Base-by-base conservation (phyloP, 2,797 vertebrate species). In the Mus spretus region DNA sequence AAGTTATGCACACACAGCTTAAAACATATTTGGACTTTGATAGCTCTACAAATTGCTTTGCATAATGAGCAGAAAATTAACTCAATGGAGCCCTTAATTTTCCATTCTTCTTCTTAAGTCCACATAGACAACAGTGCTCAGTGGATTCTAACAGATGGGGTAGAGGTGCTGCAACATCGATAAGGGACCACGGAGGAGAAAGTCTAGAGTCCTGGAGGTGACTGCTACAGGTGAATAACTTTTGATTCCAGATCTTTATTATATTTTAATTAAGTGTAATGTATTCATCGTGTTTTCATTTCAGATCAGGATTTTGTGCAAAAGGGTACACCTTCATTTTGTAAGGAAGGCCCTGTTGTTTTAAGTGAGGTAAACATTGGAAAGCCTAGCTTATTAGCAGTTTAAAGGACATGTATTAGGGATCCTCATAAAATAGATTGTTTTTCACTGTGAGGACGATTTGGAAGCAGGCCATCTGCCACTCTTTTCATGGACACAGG, bases 381-480 rank as follows among this genome's bases (percentile, higher is more conserved):
- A 97, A 86, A 89, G 0, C 22, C 93, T 28, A 74, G 53, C 12
- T 78, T 87, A 37, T 67, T 93, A 84, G 22, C 0, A 81, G 89
- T 96, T 92, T 97, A 97, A 84, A 85, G 80, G 86, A 59, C 93
- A 96, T 91, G 83, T 97, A 98, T 98, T 96, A 95, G 57, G 70
- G 83, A 96, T 80, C 63, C 82, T 89, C 94, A 90, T 90, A 94
- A 97, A 90, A 94, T 44, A 75, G 37, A n/a, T 95, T 61, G 53
- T 97, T 96, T 50, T 59, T 97, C 96, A 95, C 96, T 95, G 91
- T 89, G 83, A 74, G 40, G 85, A 96, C 82, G 95, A 83, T 95
- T 97, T 91, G 97, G 92, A 98, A 97, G 97, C 91, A 87, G 53
- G 70, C 97, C 97, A 98, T 98, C 97, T 98, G 98, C 53, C 97